phyloP scores from a whole-genome alignment of 92 coral and sea anemone species.

The Meandrina meandrites region DNA sequence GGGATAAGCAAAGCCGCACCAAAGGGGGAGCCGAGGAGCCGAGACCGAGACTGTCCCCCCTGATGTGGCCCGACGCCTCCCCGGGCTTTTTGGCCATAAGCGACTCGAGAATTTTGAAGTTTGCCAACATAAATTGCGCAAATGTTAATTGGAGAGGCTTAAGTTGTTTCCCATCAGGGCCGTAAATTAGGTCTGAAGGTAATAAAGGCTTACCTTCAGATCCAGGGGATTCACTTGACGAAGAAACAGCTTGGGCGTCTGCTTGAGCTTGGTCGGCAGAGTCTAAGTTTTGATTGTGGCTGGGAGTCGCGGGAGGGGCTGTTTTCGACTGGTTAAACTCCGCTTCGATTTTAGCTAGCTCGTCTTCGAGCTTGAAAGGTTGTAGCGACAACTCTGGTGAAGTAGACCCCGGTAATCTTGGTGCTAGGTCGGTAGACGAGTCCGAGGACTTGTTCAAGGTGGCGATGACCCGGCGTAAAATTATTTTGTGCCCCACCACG shows the following conservation, averaged over 20 bases:
- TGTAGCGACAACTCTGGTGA: not conserved
- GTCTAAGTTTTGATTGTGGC: not conserved
- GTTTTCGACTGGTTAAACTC: too few species aligned
- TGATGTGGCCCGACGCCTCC: too few species aligned
- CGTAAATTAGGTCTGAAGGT: not conserved
- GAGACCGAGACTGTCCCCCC: too few species aligned
- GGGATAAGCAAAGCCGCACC: too few species aligned
- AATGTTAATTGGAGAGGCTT: not conserved
- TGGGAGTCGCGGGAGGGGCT: too few species aligned
- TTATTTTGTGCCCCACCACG: slow-evolving; percentile 14
- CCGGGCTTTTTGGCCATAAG: too few species aligned
- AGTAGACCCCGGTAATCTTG: not conserved
- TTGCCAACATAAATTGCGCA: too few species aligned
- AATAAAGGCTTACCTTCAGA: not conserved
- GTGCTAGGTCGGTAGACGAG: not conserved
- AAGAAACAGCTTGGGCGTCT: not conserved
- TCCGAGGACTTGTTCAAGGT: not conserved
- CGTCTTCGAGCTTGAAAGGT: slow-evolving; percentile 6
- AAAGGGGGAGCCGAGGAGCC: too few species aligned
- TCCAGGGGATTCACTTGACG: too few species aligned
- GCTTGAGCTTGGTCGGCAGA: not conserved
- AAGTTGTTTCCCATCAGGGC: not conserved
- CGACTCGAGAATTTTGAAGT: too few species aligned
- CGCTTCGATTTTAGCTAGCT: slow-evolving; percentile 4
- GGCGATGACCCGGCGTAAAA: slow-evolving; percentile 5